phyloP scores from a whole-genome alignment of 2,888 invertebrate species.

The Tipula confusa region DNA sequence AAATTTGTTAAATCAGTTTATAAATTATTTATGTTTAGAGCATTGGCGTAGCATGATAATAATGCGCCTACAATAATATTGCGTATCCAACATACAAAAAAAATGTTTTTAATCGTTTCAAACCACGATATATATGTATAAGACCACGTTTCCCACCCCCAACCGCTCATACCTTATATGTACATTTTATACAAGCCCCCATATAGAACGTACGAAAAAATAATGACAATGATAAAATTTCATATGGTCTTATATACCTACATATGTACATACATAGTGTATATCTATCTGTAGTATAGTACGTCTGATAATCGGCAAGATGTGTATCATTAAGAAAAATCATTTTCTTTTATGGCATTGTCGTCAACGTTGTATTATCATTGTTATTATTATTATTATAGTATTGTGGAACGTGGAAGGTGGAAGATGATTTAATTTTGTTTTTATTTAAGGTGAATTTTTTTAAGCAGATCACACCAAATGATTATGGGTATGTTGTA shows the following conservation, averaged over 20 bases:
- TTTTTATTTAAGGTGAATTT: background rate
- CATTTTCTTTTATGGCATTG: background rate
- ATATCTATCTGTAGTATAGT: too few relatives aligned
- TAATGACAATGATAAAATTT: background rate
- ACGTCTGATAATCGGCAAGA: background rate
- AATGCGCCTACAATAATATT: background rate
- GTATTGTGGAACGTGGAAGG: too few relatives aligned
- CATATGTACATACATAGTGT: background rate
- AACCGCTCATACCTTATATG: background rate
- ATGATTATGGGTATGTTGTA: background rate
- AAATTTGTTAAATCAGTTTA: background rate
- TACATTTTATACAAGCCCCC: too few relatives aligned
- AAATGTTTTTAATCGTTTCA: background rate
- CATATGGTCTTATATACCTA: background rate
- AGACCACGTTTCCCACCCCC: background rate
- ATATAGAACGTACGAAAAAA: background rate
- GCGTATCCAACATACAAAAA: background rate
- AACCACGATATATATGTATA: background rate
- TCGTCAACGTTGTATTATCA: background rate
- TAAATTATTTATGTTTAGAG: background rate
- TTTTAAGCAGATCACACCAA: background rate
- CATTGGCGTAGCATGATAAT: background rate
- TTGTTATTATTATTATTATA: too few relatives aligned
- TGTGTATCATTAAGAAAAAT: conserved; percentile 20
- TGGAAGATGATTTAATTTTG: background rate